Conservation (phyloP, 2,113 vertebrate species). For the Nestor notabilis region DNA sequence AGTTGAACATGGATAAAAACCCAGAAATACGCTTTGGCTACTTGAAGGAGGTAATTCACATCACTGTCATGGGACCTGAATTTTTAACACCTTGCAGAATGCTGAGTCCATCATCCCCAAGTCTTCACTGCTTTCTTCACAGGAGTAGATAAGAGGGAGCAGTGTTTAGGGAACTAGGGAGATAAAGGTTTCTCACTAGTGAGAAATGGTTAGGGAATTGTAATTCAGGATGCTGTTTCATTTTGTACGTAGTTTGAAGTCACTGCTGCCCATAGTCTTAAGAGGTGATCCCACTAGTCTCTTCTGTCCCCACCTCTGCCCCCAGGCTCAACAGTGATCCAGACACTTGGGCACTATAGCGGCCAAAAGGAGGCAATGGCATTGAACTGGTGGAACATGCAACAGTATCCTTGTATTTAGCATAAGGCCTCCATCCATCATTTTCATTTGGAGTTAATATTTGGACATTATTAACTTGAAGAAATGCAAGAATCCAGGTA, state of each 20-base stretch:
- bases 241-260: background rate
- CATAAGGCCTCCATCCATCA: background rate
- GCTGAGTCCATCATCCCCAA: background rate
- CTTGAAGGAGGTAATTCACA: background rate
- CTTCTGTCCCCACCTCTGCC: background rate
- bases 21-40: background rate
- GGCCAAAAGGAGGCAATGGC: background rate
- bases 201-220: background rate
- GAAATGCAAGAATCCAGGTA: background rate
- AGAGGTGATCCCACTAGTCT: background rate
- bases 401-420: background rate
- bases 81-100: background rate
- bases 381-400: background rate
- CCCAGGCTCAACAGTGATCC: background rate
- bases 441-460: background rate
- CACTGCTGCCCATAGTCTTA: background rate
- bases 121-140: background rate
- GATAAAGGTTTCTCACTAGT: background rate
- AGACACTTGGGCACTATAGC: background rate
- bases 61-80: background rate
- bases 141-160: background rate
- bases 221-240: background rate
- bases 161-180: background rate
- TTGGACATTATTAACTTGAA: background rate
- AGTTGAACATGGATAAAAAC: background rate